phyloP scores from a whole-genome alignment of 2,888 invertebrate species.

The Agonopterix alstromeriana region DNA sequence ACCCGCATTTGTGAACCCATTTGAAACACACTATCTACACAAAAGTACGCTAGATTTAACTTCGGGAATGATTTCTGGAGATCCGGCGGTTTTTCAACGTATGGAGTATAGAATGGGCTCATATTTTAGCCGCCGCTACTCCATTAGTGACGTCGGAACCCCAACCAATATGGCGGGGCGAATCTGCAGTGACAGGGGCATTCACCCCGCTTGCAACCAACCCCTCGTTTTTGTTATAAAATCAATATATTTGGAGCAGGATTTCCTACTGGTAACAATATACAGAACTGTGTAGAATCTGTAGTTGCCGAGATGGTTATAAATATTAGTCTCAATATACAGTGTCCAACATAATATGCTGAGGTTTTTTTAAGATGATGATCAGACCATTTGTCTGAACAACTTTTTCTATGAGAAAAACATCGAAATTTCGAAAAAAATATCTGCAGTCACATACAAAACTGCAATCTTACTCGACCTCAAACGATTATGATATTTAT shows the following conservation, averaged over 20 bases:
- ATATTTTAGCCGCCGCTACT: conserved; percentile 67
- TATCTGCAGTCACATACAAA: no score
- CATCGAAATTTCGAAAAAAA: no score
- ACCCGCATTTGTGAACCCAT: conserved; percentile 3
- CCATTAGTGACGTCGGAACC: conserved; percentile 68
- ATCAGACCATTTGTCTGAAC: no score
- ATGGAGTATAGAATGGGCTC: conserved; percentile 55
- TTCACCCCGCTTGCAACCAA: conserved; percentile 68
- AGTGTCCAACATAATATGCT: no score
- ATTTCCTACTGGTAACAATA: conserved; percentile 42
- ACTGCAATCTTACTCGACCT: no score
- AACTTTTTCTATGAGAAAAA: no score
- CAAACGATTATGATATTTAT: no score
- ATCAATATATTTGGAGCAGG: conserved; percentile 69
- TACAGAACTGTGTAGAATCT: conserved; percentile 7
- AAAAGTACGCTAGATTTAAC: conserved; percentile 23
- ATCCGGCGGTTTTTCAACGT: conserved; percentile 53
- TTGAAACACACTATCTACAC: background rate
- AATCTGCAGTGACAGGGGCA: conserved; percentile 73
- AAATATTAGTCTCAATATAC: no score
- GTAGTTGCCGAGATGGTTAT: background rate
- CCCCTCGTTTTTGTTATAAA: conserved; percentile 75
- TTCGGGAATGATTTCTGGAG: conserved; percentile 35
- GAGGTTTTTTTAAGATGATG: no score
- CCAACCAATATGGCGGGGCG: conserved; percentile 64